phyloP scores from a whole-genome alignment of 2,113 vertebrate genomes.

The Dendropsophus ebraccatus region DNA sequence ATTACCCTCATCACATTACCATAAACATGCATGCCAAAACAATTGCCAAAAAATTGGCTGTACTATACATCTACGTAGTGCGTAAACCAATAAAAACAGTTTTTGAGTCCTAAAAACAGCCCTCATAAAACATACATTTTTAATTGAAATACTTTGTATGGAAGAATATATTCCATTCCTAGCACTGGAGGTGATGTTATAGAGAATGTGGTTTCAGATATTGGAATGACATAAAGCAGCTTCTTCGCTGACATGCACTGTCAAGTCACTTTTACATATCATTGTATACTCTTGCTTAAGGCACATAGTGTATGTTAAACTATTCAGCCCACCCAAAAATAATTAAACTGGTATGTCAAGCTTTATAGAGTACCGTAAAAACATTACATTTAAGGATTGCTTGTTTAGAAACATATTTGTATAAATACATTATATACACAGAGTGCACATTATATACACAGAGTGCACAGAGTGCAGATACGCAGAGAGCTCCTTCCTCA shows the following conservation, averaged over 20 bases:
- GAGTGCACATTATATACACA: too few relatives aligned
- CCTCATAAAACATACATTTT: background rate
- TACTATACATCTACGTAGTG: too few relatives aligned
- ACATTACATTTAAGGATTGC: background rate
- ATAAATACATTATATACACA: too few relatives aligned
- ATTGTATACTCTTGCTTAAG: slow-evolving; percentile 76
- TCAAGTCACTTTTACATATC: slow-evolving; percentile 70
- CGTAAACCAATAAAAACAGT: background rate
- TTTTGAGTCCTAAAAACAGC: background rate
- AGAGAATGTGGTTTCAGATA: background rate
- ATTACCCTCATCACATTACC: too few relatives aligned
- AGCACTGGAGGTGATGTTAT: slow-evolving; percentile 18
- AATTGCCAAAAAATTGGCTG: too few relatives aligned
- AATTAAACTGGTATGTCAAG: slow-evolving; percentile 77
- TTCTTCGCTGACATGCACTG: slow-evolving; percentile 66
- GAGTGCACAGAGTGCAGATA: too few relatives aligned
- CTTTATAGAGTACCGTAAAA: slow-evolving; percentile 52
- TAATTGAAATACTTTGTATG: background rate
- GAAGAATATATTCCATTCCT: background rate
- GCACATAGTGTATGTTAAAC: slow-evolving; percentile 73
- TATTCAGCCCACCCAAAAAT: slow-evolving; percentile 67
- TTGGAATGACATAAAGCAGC: slow-evolving; percentile 30
- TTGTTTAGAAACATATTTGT: background rate
- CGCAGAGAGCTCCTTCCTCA: too few relatives aligned
- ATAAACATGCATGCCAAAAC: too few relatives aligned